These are phyloP conservation scores for Discoglossus pictus DNA, from an alignment of 2,797 vertebrate genomes.

Conservation along the genomic window DNA sequence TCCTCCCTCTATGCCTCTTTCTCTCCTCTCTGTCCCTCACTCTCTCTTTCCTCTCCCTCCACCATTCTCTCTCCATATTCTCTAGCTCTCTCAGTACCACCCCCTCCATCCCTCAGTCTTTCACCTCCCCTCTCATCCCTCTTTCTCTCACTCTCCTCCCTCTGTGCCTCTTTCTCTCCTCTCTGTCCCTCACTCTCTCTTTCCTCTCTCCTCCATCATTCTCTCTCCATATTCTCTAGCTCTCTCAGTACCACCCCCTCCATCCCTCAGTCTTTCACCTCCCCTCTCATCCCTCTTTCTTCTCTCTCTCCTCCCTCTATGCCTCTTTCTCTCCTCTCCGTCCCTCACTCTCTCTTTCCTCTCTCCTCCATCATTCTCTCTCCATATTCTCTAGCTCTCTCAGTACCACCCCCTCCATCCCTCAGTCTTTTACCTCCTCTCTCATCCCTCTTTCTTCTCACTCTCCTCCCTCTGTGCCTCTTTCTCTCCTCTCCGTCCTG, in stretches of 20 bases:
- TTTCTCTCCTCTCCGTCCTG: no score
- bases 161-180: not conserved
- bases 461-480: not conserved
- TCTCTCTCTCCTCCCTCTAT: not conserved
- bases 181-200: not conserved
- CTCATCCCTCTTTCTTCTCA: not conserved
- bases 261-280: not conserved
- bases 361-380: no score
- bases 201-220: not conserved
- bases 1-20: no score
- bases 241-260: not conserved
- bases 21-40: no score
- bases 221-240: not conserved
- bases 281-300: slow-evolving; percentile 3
- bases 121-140: no score
- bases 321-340: not conserved
- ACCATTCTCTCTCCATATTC: no score
- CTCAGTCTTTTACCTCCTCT: no score
- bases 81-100: not conserved
- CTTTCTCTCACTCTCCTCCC: no score
- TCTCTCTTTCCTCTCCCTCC: no score
- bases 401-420: not conserved
- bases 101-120: not conserved
- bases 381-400: no score
- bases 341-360: not conserved